Base-by-base conservation (phyloP, 2,888 invertebrate genomes). In the Dicyrtoma fusca region DNA sequence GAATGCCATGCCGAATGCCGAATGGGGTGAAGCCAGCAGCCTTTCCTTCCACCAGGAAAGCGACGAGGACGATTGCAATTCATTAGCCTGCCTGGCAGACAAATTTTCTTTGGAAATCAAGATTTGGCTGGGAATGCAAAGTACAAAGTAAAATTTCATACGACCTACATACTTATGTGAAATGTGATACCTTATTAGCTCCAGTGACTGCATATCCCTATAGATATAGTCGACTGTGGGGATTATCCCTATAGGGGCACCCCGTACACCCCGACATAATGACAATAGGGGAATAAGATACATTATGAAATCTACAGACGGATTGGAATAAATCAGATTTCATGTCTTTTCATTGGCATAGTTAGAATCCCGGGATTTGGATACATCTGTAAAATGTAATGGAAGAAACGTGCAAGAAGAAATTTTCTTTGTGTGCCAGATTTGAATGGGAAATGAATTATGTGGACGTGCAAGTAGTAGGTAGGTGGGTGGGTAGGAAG, bases 381-480 rank as follows among this genome's bases (percentile, higher is more conserved):
- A 57, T 57, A 25, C 6, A 47, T 26, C n/a, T 23, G n/a, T 5
- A 59, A 21, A 17, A 21, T 68, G 68, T 68, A 68, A 68, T 55
- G 68, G 68, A 68, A 34, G 68, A 68, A 55, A 10, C 51, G 53
- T 49, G 47, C 23, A 49, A 25, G 26, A 25, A 49, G 49, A 49
- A 47, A 64, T 49, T 25, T 51, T 65, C 55, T 51, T 49, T 65
- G 21, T 55, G 63, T 63, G 64, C 34, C 17, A 57, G 34, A 71
- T 59, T 65, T 49, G 65, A 71, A 71, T 59, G 59, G 57, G 47
- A 65, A 71, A 57, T 57, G 71, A 71, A 65, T 71, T 57, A 63
- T 63, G 47, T 63, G 45, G 4, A 21, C 13, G 25, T 23, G n/a
- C 59, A 25, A 42, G 42, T 19, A 55, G 3, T 6, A n/a, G n/a